Base-by-base conservation (phyloP, 1,140 invertebrate genomes). In the Bombus impatiens region DNA sequence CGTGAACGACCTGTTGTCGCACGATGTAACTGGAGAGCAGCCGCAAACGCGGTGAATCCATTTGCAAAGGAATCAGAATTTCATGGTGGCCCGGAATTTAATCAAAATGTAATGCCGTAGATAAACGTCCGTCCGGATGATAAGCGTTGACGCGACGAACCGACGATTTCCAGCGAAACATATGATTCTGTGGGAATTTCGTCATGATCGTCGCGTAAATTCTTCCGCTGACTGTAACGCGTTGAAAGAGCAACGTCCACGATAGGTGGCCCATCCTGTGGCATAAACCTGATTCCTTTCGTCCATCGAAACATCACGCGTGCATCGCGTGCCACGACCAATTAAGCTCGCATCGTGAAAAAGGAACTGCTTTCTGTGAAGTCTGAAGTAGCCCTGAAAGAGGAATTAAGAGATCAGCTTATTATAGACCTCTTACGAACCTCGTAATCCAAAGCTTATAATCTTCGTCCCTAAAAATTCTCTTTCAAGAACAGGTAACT, bases 81-180 rank as follows among this genome's bases (percentile, higher is more conserved):
- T 89, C 84, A 85, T 80, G 57, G 44, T 32, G 72, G 72, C 9
- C 5, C 77, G 88, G 88, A 89, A 89, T 89, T 89, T 86, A 89
- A 88, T 89, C 88, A 88, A 88, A 89, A 88, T 82, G 84, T 89
- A 89, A 89, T 82, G 82, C 47, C 87, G 59, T 59, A 67, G 87
- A 44, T 88, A 79, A 89, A 89, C 87, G 78, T 62, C 67, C 77
- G 70, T 53, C 79, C 79, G 79, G 82, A 89, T 82, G 78, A 84
- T 71, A 88, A n/a, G 65, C 47, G 87, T 81, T 82, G 44, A 70
- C 87, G 87, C 80, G 87, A 88, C 87, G 82, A 81, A 88, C 87
- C 57, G 87, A 86, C 87, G 72, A 89, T 88, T 86, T 77, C 65
- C 87, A 59, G 82, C 74, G 87, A 86, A 89, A 89, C 84, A 82